Base-by-base conservation (phyloP, 2,888 invertebrate genomes). In the Dendrolimus houi region DNA sequence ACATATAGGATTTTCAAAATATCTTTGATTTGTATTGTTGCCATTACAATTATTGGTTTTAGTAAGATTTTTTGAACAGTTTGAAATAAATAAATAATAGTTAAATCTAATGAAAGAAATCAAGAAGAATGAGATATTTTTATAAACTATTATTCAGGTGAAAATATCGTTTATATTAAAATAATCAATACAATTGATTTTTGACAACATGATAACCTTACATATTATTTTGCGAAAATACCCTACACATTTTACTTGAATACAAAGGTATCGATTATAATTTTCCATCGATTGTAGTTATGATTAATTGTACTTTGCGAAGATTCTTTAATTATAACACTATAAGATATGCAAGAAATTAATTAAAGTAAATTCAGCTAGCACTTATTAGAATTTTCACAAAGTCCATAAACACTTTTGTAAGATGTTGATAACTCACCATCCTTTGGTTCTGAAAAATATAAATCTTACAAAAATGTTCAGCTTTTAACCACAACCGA, bases 161-260 rank as follows among this genome's bases (percentile, higher is more conserved):
- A 29, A 29, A 29, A 29, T 6, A 29, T 29, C 3, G 29, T 29
- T 29, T 6, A 29, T 29, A 29, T 29, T 29, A 29, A 29, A 29
- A 0, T 29, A 29, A 29, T 29, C 6, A 29, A 6, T 29, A 29
- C 29, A 3, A 29, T 29, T 29, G 29, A 29, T 70, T 65, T 60
- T 75, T 85, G 83, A 83, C 85, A 86, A 83, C 83, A 74, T 85
- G 83, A 83, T 84, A 86, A 83, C 83, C 86, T 85, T 81, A 85
- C 76, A 62, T 47, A 47, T 10, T 47, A 1, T 47, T 47, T 47
- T 12, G 29, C 29, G 6, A 29, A 29, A 29, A 29, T 29, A 29
- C n/a, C n/a, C n/a, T n/a, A n/a, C n/a, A n/a, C n/a, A n/a, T n/a
- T n/a, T n/a, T n/a, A n/a, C 29, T 29, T 29, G 29, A 29, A 29